phyloP scores from a whole-genome alignment of 2,113 vertebrate genomes.

The Phylloscopus trochiloides region DNA sequence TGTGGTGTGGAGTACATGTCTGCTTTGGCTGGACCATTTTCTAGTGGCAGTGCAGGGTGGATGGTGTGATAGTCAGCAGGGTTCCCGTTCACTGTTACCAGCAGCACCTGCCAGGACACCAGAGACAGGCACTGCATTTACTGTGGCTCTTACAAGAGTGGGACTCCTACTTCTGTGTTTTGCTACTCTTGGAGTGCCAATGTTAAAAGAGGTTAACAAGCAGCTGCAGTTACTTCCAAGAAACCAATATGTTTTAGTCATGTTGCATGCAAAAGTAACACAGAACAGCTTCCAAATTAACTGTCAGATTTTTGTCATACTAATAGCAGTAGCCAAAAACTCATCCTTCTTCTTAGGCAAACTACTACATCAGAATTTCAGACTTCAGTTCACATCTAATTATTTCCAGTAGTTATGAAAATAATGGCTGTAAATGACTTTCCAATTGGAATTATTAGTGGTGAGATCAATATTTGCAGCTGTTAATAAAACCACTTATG shows the following conservation, averaged over 20 bases:
- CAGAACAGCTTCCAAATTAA: background rate
- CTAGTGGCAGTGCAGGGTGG: constrained; percentile 74
- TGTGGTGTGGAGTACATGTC: constrained; percentile 91
- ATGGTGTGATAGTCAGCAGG: constrained; percentile 87
- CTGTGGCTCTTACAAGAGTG: background rate
- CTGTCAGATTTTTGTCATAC: background rate
- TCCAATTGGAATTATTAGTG: background rate
- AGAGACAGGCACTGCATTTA: background rate
- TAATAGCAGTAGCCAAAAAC: background rate
- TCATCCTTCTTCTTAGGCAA: background rate
- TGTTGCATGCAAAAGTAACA: background rate
- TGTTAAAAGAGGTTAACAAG: background rate
- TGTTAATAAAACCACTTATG: background rate
- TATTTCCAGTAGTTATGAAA: background rate
- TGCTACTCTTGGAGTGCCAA: background rate
- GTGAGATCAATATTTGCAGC: background rate
- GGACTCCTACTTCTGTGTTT: background rate
- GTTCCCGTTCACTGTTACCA: constrained; percentile 88
- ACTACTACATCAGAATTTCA: background rate
- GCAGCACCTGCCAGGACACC: constrained; percentile 72
- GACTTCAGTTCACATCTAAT: background rate
- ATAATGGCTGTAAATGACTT: background rate
- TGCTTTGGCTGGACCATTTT: constrained; percentile 87
- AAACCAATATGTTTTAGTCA: background rate
- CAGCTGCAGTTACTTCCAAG: background rate